Percentiles rank a stretch among this genome's conserved stretches.
These are phyloP conservation scores for Amblyteles armatorius DNA, from an alignment of 2,888 invertebrate species.

Conservation along the genomic window DNA sequence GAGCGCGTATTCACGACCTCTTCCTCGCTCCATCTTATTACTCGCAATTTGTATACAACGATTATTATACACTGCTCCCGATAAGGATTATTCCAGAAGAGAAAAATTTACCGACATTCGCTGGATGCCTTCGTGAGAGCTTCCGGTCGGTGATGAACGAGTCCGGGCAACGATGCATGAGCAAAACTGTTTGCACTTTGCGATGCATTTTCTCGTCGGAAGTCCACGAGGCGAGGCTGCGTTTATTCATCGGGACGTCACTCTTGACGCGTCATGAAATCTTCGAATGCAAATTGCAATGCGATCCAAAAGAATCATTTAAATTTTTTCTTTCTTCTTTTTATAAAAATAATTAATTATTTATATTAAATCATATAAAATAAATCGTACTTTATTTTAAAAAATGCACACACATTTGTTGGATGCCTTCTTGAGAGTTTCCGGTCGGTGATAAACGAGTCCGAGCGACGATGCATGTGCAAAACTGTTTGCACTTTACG, in stretches of 20 bases:
- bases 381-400: not conserved
- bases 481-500: slow-evolving; percentile 34
- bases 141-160: slow-evolving; percentile 48
- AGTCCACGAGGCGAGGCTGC: slow-evolving; percentile 12
- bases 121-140: slow-evolving; percentile 51
- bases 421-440: slow-evolving; percentile 51
- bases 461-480: slow-evolving; percentile 55
- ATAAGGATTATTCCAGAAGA: slow-evolving; percentile 47
- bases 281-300: not conserved
- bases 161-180: slow-evolving; percentile 58
- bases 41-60: not conserved
- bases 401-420: slow-evolving; percentile 28
- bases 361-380: too few relatives aligned
- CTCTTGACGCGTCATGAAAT: not conserved
- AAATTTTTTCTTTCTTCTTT: too few relatives aligned
- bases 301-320: too few relatives aligned
- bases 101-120: slow-evolving; percentile 43
- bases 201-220: slow-evolving; percentile 46
- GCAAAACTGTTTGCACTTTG: slow-evolving; percentile 40
- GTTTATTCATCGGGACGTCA: not conserved
- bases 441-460: slow-evolving; percentile 49
- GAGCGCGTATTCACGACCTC: slow-evolving; percentile 22
- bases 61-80: slow-evolving; percentile 15
- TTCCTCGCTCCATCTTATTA: not conserved
- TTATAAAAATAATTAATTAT: too few relatives aligned